Base-by-base conservation (phyloP, 2,113 vertebrate species). In the Coracopsis vasa region DNA sequence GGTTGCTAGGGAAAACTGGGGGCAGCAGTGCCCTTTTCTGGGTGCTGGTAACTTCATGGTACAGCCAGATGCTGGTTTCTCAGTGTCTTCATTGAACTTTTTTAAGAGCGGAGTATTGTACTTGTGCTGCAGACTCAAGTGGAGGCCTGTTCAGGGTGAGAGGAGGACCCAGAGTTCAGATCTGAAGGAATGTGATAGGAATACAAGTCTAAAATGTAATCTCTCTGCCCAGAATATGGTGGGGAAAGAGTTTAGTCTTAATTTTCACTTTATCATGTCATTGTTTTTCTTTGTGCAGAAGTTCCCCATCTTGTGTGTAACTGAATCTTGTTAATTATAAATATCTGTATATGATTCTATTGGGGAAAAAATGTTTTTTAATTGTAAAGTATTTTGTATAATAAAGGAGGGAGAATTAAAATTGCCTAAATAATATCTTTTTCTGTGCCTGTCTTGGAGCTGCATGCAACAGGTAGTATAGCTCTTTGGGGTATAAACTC, bases 311-410 rank as follows among this genome's bases (percentile, higher is more conserved):
- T 86, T 79, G 82, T 54, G 70, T 95, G 75, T 90, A 93, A 96
- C 86, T 96, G 70, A 95, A 95, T 96, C 89, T 95, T 95, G 73
- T 97, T 94, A 86, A 97, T 95, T 97, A 97, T 97, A 97, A 97
- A 97, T 97, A 97, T 93, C 89, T 97, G 96, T 97, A 97, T 96
- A 97, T 97, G 95, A 97, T 95, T 97, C 67, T 94, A 87, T 58
- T 41, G 74, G 84, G 69, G 39, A 82, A 94, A 85, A 94, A 95
- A 90, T 90, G 90, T 95, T 97, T 97, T 97, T 97, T 96, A 97
- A 97, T 96, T 97, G 92, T 97, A 97, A 97, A 97, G 81, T 97
- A 97, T 97, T 97, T 97, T 97, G 87, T 97, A 97, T 95, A 97
- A 95, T 97, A 97, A 94, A 71, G 71, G 58, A 28, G 47, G 51